Evolutionary conservation across 37 sponge, comb jelly and placozoan genomes (phyloP).

Genomic region (Ianthella basta): DNA sequence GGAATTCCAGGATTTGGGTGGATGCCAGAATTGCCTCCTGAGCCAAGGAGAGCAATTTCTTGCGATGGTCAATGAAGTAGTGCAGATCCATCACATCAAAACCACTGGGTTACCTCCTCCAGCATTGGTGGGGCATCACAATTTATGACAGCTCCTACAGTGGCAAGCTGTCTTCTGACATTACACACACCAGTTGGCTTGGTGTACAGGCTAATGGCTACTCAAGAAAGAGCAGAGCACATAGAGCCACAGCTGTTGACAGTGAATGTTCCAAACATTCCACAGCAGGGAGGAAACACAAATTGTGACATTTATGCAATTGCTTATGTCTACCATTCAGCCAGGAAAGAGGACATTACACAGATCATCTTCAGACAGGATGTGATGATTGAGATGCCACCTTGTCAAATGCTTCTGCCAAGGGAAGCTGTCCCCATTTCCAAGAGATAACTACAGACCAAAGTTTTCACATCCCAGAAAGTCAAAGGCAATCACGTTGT

Average conservation of each 20-base stretch:
- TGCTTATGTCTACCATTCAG: constrained; percentile 12
- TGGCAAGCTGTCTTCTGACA: neutral
- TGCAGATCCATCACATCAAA: constrained; percentile 12
- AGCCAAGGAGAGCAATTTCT: neutral
- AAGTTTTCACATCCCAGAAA: neutral
- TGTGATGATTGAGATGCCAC: neutral
- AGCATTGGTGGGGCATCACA: neutral
- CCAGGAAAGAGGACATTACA: neutral
- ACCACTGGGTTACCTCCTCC: constrained; percentile 1
- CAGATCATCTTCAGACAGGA: neutral
- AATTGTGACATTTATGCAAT: constrained; percentile 27
- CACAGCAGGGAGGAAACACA: constrained; percentile 4
- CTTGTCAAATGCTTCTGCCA: neutral
- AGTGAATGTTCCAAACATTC: neutral
- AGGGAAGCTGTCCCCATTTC: constrained; percentile 22
- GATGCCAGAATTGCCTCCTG: neutral
- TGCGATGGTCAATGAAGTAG: neutral
- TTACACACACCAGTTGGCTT: neutral
- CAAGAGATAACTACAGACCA: neutral
- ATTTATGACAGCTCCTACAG: constrained; percentile 1
- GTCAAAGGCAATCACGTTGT: neutral
- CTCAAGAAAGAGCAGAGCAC: neutral
- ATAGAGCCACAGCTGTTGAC: neutral
- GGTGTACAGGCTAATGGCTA: neutral
- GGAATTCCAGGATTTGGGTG: neutral